phyloP scores from a whole-genome alignment of 53 echinoderm and acorn worm genomes.

The Antedon mediterranea region DNA sequence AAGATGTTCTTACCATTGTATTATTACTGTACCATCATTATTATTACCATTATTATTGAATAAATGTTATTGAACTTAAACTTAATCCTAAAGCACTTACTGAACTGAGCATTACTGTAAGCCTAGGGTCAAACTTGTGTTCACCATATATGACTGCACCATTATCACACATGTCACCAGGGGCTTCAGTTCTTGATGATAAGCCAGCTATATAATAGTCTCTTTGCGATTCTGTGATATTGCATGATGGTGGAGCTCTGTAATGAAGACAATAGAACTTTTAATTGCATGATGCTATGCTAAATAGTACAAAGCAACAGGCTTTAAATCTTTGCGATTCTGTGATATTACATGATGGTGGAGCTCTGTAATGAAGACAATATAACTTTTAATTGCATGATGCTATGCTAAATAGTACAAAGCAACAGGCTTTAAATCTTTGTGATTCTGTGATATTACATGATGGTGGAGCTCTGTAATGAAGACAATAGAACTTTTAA shows the following conservation, averaged over 20 bases:
- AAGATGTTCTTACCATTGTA: too few relatives aligned
- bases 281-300: neutral
- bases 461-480: too few relatives aligned
- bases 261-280: neutral
- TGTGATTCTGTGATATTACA: too few relatives aligned
- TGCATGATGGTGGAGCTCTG: constrained; percentile 33
- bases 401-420: too few relatives aligned
- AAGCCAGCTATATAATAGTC: constrained; percentile 25
- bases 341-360: constrained; percentile 23
- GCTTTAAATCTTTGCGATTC: constrained; percentile 8
- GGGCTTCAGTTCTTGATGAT: neutral
- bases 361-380: constrained; percentile 14
- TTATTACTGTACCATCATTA: too few relatives aligned
- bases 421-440: too few relatives aligned
- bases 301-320: too few relatives aligned
- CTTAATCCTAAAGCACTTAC: constrained; percentile 37
- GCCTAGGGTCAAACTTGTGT: constrained; percentile 68
- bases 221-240: constrained; percentile 13
- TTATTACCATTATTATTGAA: too few relatives aligned
- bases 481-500: too few relatives aligned
- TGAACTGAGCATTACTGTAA: constrained; percentile 78
- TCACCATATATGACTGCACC: constrained; percentile 53
- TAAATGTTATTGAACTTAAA: too few relatives aligned
- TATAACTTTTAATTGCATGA: neutral
- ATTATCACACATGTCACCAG: constrained; percentile 38